Conservation (phyloP, 2,888 invertebrate species). For the Carpatolechia fugitivella region DNA sequence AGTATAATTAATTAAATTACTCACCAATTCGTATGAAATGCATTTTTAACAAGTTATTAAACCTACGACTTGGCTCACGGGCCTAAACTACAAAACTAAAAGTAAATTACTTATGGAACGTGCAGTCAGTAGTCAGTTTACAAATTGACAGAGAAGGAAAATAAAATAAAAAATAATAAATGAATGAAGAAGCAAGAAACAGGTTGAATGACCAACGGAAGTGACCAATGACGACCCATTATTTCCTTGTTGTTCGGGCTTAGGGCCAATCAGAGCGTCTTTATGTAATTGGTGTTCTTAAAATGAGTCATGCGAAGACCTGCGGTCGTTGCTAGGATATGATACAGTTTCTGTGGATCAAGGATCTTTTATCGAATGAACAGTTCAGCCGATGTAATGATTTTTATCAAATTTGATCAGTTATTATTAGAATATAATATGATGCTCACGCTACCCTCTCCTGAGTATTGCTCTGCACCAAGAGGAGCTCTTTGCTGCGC, state of each 20-base stretch:
- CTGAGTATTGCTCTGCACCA: too few species aligned
- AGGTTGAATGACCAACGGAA: conserved; percentile 15
- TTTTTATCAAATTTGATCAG: too few species aligned
- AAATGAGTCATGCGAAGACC: background rate
- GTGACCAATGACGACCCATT: conserved; percentile 9
- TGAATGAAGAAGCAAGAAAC: conserved; percentile 8
- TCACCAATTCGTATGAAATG: too few species aligned
- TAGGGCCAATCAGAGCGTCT: background rate
- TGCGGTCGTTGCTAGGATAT: too few species aligned
- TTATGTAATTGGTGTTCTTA: background rate
- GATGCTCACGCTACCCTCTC: too few species aligned
- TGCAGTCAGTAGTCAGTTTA: background rate
- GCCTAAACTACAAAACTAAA: background rate
- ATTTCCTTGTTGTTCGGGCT: background rate
- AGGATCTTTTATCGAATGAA: too few species aligned
- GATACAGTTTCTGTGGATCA: too few species aligned
- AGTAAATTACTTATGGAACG: background rate
- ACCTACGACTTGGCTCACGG: background rate
- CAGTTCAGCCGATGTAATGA: too few species aligned
- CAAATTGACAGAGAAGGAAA: conserved; percentile 8
- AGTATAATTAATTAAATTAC: too few species aligned
- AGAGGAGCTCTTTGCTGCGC: too few species aligned
- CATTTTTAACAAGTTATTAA: background rate
- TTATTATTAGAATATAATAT: too few species aligned
- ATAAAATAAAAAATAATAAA: background rate